A percentile compares a stretch with the other conserved stretches of the same genome.
Evolutionary conservation across 1,140 invertebrate genomes (phyloP).

Genomic region (Papilio xuthus): DNA sequence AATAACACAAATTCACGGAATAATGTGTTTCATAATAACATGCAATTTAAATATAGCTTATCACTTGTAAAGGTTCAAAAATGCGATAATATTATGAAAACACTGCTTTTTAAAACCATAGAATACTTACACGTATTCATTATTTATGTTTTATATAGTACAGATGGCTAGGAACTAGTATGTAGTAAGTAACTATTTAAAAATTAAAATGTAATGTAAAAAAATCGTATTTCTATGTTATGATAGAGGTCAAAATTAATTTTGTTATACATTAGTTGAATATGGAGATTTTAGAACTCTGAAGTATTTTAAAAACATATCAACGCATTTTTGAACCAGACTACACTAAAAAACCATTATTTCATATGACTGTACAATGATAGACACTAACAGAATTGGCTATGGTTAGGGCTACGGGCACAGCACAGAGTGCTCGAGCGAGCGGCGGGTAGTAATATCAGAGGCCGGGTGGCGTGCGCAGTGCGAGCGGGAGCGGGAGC

Average conservation of each 20-base stretch:
- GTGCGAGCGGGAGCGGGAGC: slow-evolving; percentile 63
- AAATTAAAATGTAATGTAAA: no score
- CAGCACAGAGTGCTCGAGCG: slow-evolving; percentile 72
- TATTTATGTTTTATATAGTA: neutral
- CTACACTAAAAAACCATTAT: neutral
- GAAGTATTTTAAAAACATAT: neutral
- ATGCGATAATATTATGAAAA: slow-evolving; percentile 4
- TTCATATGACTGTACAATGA: slow-evolving; percentile 45
- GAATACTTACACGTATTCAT: neutral
- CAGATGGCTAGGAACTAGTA: neutral
- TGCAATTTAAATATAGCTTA: slow-evolving; percentile 27
- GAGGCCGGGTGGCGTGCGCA: slow-evolving; percentile 75
- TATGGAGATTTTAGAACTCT: neutral
- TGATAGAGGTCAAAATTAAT: neutral
- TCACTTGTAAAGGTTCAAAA: slow-evolving; percentile 24
- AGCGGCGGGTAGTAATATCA: slow-evolving; percentile 73
- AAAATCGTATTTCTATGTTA: no score
- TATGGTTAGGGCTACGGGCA: slow-evolving; percentile 75
- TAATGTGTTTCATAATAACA: slow-evolving; percentile 8
- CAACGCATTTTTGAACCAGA: slow-evolving; percentile 22
- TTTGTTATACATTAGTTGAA: neutral
- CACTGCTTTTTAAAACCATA: neutral
- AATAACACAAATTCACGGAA: slow-evolving; percentile 13
- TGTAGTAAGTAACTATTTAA: no score
- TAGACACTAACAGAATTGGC: slow-evolving; percentile 57